Conservation (phyloP, 2,888 invertebrate genomes). For the Lepidochrysops patricia region DNA sequence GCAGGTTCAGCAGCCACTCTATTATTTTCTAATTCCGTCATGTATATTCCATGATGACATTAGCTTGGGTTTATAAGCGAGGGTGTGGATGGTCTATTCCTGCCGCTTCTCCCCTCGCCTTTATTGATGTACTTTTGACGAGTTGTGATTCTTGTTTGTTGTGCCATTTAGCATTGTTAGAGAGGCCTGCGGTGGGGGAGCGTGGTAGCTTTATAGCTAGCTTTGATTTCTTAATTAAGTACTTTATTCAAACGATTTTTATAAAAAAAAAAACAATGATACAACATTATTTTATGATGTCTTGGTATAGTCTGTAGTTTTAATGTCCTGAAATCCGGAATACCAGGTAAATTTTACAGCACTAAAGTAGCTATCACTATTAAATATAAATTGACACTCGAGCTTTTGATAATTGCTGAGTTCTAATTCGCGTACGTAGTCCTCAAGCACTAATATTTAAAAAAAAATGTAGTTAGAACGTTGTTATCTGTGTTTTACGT, state of each 20-base stretch:
- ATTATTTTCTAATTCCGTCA: not conserved
- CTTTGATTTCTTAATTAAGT: constrained; percentile 15
- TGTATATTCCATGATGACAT: not conserved
- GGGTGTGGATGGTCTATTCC: constrained; percentile 37
- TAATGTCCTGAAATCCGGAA: too few species aligned
- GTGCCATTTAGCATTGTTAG: constrained; percentile 52
- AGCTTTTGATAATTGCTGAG: too few species aligned
- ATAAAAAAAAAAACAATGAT: not conserved
- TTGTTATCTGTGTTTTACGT: not conserved
- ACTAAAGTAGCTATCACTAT: too few species aligned
- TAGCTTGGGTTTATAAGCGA: constrained; percentile 34
- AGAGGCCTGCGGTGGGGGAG: constrained; percentile 36
- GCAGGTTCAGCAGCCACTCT: too few species aligned
- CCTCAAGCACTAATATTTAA: not conserved
- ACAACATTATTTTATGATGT: not conserved
- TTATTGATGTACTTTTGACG: constrained; percentile 69
- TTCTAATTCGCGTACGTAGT: too few species aligned
- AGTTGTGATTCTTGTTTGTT: constrained; percentile 66
- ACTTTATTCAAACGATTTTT: not conserved
- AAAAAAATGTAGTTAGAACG: too few species aligned
- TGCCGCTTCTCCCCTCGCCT: constrained; percentile 42
- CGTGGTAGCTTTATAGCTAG: constrained; percentile 32
- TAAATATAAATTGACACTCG: too few species aligned
- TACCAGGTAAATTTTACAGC: too few species aligned
- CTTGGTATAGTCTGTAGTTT: not conserved